Conservation (phyloP, 1,140 invertebrate species). For the Papilio aristodemus region DNA sequence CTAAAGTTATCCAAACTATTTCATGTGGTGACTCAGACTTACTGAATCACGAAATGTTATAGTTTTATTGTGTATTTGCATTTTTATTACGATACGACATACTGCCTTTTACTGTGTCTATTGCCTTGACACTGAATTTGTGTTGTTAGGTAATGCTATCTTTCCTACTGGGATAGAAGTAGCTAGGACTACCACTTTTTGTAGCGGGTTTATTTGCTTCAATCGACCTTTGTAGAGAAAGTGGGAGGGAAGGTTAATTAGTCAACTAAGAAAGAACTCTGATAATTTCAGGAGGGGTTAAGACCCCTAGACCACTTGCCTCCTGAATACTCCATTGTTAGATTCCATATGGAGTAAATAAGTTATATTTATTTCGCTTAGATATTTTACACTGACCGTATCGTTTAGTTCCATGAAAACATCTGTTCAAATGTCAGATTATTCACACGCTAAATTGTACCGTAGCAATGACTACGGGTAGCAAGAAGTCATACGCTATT, state of each 20-base stretch:
- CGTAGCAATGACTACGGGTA: neutral
- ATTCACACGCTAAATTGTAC: slow-evolving; percentile 10
- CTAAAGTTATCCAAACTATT: slow-evolving; percentile 8
- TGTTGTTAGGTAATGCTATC: neutral
- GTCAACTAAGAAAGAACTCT: no score
- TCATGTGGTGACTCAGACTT: neutral
- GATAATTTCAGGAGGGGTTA: no score
- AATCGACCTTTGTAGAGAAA: no score
- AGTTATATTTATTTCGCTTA: neutral
- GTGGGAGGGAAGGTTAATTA: no score
- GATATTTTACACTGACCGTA: neutral
- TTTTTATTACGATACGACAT: neutral
- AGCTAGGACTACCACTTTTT: no score
- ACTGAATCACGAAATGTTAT: slow-evolving; percentile 1
- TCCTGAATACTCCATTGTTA: no score
- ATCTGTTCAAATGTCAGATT: slow-evolving; percentile 17
- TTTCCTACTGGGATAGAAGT: neutral
- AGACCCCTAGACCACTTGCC: no score
- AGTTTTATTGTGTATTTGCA: neutral
- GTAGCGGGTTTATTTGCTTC: no score
- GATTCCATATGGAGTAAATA: no score
- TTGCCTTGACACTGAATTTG: slow-evolving; percentile 7
- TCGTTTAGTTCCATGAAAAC: slow-evolving; percentile 4
- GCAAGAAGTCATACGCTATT: neutral
- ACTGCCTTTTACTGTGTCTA: neutral